These are phyloP conservation scores for Drosophila fuyamai DNA, from an alignment of 1,140 invertebrate genomes.

Conservation along the genomic window DNA sequence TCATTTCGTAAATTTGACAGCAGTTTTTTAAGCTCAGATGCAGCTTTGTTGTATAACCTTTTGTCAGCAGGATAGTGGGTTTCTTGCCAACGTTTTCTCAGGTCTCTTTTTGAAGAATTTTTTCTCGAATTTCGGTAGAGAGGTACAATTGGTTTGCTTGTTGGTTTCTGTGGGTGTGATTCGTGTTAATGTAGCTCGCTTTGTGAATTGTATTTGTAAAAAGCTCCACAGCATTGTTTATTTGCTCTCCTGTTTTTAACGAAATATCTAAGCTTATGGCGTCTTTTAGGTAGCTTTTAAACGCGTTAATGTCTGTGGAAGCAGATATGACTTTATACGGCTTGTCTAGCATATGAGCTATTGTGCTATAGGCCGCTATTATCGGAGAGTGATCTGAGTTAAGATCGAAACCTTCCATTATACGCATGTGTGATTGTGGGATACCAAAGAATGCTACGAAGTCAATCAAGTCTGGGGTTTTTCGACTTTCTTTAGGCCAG, in stretches of 20 bases:
- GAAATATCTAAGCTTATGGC: conserved; percentile 19
- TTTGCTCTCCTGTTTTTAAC: conserved; percentile 31
- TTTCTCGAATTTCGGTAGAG: not conserved
- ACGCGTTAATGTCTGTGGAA: not conserved
- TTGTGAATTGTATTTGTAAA: conserved; percentile 44
- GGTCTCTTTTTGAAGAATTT: no score
- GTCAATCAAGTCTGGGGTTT: conserved; percentile 80
- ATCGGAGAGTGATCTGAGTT: conserved; percentile 37
- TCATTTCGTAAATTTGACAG: not conserved
- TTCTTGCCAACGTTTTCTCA: no score
- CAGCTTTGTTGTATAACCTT: not conserved
- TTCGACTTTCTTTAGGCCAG: conserved; percentile 71
- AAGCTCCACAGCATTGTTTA: conserved; percentile 41
- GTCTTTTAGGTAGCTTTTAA: not conserved
- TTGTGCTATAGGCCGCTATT: conserved; percentile 2
- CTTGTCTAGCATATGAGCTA: not conserved
- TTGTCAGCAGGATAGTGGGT: not conserved
- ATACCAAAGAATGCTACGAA: conserved; percentile 75
- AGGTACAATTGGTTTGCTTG: conserved; percentile 4
- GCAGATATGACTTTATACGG: conserved; percentile 3
- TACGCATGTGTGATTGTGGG: conserved; percentile 9
- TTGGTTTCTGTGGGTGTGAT: not conserved
- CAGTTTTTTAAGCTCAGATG: not conserved
- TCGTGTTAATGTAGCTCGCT: not conserved
- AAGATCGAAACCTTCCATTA: conserved; percentile 25